Percentiles rank a stretch among this genome's conserved stretches.
Conservation (phyloP, 2,797 vertebrate species). For the Anabas testudineus region DNA sequence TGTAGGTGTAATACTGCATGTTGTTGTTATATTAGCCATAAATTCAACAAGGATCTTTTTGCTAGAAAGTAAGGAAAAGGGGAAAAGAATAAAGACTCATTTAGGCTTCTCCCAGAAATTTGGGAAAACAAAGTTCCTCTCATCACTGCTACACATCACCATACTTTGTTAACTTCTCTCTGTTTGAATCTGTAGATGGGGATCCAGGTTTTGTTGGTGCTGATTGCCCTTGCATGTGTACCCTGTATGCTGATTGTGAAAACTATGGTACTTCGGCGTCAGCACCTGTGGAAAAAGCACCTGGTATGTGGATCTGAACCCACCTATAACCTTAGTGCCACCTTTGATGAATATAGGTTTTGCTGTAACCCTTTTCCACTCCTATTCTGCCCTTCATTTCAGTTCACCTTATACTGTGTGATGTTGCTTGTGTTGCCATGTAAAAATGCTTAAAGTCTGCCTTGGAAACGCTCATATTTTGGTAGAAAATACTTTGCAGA, state of each 20-base stretch:
- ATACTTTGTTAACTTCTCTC: conserved; percentile 63
- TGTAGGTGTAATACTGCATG: not conserved
- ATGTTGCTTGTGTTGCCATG: conserved; percentile 73
- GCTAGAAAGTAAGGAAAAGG: not conserved
- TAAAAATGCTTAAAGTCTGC: conserved; percentile 77
- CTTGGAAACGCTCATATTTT: conserved; percentile 68
- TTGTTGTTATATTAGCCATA: too few relatives aligned
- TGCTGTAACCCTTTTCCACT: conserved; percentile 65
- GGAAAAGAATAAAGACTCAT: not conserved
- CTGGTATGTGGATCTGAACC: conserved; percentile 88
- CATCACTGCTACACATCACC: conserved; percentile 19
- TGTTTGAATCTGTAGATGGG: conserved; percentile 87
- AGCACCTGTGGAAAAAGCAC: conserved; percentile 93
- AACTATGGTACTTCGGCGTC: conserved; percentile 94
- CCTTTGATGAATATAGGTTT: conserved; percentile 52
- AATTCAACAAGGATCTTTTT: not conserved
- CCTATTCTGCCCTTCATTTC: conserved; percentile 73
- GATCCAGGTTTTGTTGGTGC: conserved; percentile 94
- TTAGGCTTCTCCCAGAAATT: not conserved
- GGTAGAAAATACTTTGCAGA: conserved; percentile 10
- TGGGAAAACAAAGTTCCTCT: conserved; percentile 13
- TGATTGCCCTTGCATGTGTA: conserved; percentile 95
- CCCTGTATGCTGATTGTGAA: conserved; percentile 98
- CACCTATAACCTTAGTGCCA: conserved; percentile 39
- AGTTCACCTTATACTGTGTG: conserved; percentile 62